Conservation (phyloP, 2,888 invertebrate species). For the Microchrysa polita region DNA sequence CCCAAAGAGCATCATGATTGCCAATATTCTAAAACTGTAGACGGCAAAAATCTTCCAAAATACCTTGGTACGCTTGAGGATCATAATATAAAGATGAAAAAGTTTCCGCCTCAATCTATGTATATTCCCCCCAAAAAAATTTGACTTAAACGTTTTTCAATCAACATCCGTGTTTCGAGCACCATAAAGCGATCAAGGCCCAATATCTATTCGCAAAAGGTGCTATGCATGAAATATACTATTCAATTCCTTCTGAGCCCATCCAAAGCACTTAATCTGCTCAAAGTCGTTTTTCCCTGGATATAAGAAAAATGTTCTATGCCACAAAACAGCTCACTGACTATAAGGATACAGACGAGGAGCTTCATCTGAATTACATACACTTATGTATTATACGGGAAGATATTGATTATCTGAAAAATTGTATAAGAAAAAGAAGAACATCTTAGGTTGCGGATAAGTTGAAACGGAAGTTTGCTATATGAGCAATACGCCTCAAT, state of each 20-base stretch:
- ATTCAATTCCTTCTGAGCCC: neutral
- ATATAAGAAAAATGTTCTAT: too few relatives aligned
- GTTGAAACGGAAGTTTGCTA: too few relatives aligned
- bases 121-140: neutral
- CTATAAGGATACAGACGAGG: neutral
- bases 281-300: neutral
- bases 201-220: slow-evolving; percentile 9
- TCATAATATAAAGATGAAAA: neutral
- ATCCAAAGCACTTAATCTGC: neutral
- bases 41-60: too few relatives aligned
- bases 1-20: too few relatives aligned
- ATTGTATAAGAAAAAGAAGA: too few relatives aligned
- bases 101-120: neutral
- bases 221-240: slow-evolving; percentile 12
- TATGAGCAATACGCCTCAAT: too few relatives aligned
- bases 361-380: too few relatives aligned
- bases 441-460: too few relatives aligned
- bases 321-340: neutral
- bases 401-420: too few relatives aligned
- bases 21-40: too few relatives aligned
- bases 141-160: neutral
- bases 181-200: neutral
- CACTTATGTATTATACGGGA: too few relatives aligned
- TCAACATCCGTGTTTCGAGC: neutral
- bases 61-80: neutral